Percentiles rank a stretch among this genome's conserved stretches.
Conservation (phyloP, 2,888 invertebrate species). For the Amiota communis region DNA sequence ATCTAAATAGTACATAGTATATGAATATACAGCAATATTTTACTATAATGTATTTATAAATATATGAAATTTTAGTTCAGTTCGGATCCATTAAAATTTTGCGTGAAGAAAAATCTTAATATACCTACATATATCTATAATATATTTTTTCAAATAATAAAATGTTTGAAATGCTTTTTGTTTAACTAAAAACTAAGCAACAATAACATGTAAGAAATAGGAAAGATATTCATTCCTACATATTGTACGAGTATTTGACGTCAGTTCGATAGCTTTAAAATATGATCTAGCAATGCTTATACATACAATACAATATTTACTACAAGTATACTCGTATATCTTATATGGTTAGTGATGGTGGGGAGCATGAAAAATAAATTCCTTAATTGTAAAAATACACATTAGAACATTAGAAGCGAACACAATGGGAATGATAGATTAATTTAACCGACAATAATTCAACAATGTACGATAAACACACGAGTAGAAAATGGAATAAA, state of each 20-base stretch:
- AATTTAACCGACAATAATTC: neutral
- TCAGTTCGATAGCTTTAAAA: neutral
- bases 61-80: neutral
- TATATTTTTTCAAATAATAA: neutral
- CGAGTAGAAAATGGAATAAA: too few relatives aligned
- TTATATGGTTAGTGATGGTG: neutral
- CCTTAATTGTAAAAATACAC: constrained; percentile 32
- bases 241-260: too few relatives aligned
- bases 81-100: neutral
- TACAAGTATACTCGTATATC: neutral
- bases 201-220: neutral
- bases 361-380: constrained; percentile 4
- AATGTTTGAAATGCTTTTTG: constrained; percentile 28
- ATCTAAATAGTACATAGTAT: too few relatives aligned
- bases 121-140: too few relatives aligned
- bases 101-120: neutral
- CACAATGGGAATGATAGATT: constrained; percentile 24
- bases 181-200: constrained; percentile 20
- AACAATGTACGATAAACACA: neutral
- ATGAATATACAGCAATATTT: constrained; percentile 2
- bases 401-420: neutral
- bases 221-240: neutral
- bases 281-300: too few relatives aligned
- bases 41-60: constrained; percentile 14
- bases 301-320: too few relatives aligned